A percentile compares a stretch with the other conserved stretches of the same genome.
phyloP scores from a whole-genome alignment of 1,140 invertebrate genomes.

The Achatina immaculata region DNA sequence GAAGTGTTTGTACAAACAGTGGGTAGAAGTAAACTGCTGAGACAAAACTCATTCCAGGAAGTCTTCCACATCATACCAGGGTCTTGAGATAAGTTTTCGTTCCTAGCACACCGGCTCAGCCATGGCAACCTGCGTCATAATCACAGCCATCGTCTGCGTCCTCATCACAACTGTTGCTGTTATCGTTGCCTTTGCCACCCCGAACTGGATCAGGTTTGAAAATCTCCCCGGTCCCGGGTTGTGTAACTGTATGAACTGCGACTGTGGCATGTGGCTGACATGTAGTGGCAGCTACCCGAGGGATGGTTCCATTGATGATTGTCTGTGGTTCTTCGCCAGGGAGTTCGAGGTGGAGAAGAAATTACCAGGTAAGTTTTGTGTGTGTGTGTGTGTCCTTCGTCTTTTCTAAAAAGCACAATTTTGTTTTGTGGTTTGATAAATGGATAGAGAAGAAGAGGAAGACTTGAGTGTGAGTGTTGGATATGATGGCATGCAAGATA shows the following conservation, averaged over 20 bases:
- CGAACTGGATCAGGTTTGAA: slow-evolving; percentile 61
- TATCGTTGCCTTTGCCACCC: slow-evolving; percentile 65
- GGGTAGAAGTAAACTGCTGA: too few species aligned
- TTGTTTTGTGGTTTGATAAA: too few species aligned
- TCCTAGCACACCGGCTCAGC: too few species aligned
- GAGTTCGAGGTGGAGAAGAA: slow-evolving; percentile 58
- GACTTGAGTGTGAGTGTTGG: too few species aligned
- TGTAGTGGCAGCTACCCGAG: slow-evolving; percentile 46
- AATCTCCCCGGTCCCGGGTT: slow-evolving; percentile 10
- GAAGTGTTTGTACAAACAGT: too few species aligned
- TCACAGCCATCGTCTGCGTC: slow-evolving; percentile 65
- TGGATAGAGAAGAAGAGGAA: too few species aligned
- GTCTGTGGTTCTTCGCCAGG: slow-evolving; percentile 62
- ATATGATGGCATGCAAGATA: too few species aligned
- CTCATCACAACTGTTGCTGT: slow-evolving; percentile 63
- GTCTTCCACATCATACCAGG: too few species aligned
- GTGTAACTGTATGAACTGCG: slow-evolving; percentile 52
- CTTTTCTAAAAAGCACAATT: too few species aligned
- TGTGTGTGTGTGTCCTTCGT: not conserved
- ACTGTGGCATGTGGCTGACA: slow-evolving; percentile 64
- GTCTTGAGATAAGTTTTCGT: too few species aligned
- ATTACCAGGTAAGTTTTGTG: slow-evolving; percentile 57
- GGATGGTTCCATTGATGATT: slow-evolving; percentile 56
- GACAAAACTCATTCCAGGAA: too few species aligned
- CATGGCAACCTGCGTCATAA: slow-evolving; percentile 62